A percentile compares a stretch with the other conserved stretches of the same genome.
Evolutionary conservation across 2,797 vertebrate genomes (phyloP).

Genomic region (Hippopotamyrus pictus): DNA sequence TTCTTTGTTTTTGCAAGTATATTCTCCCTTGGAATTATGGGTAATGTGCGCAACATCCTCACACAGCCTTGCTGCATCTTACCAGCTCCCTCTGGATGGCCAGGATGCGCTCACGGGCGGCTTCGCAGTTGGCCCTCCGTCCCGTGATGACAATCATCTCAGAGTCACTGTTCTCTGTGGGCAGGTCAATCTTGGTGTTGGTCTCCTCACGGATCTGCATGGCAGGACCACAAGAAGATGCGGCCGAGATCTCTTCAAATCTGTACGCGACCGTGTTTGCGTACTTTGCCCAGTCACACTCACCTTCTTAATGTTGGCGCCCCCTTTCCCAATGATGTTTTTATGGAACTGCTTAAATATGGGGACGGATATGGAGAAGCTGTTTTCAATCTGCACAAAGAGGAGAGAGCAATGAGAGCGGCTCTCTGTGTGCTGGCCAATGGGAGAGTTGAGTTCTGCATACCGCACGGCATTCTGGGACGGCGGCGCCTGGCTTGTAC

Average conservation of each 20-base stretch:
- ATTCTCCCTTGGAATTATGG: background rate
- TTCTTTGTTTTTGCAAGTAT: background rate
- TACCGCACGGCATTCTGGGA: background rate
- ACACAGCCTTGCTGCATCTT: conserved; percentile 19
- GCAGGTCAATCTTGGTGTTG: conserved; percentile 76
- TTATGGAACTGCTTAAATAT: conserved; percentile 79
- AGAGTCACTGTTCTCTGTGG: conserved; percentile 71
- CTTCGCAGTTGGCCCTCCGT: conserved; percentile 68
- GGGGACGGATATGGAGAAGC: conserved; percentile 68
- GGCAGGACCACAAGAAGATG: background rate
- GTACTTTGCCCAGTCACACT: background rate
- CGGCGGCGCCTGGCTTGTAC: conserved; percentile 39
- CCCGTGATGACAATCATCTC: conserved; percentile 75
- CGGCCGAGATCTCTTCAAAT: background rate
- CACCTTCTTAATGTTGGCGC: conserved; percentile 74
- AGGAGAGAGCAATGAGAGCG: background rate
- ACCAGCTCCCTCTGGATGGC: conserved; percentile 72
- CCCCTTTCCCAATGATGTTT: conserved; percentile 75
- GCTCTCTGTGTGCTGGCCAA: background rate
- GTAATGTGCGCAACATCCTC: background rate
- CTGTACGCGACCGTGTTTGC: background rate
- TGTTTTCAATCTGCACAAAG: conserved; percentile 64
- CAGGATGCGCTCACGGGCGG: conserved; percentile 66
- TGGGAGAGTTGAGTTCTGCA: background rate
- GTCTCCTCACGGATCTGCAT: conserved; percentile 71